Percentiles rank a stretch among this genome's conserved stretches.
Conservation (phyloP, 2,888 invertebrate genomes). For the Callimorpha dominula region DNA sequence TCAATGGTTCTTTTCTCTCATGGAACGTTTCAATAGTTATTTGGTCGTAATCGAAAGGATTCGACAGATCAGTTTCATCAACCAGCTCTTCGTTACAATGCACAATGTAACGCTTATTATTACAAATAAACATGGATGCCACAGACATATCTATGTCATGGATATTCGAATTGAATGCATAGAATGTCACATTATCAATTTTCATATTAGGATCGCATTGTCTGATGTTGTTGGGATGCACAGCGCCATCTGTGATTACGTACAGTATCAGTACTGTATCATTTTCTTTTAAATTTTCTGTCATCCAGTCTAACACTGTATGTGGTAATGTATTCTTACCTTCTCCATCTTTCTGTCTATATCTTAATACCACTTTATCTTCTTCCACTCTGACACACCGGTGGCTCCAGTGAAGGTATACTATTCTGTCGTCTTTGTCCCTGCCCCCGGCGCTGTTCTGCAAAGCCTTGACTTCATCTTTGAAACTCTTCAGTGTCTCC, state of each 20-base stretch:
- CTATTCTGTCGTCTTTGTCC: not conserved
- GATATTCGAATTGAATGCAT: no score
- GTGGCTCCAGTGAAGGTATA: constrained; percentile 12
- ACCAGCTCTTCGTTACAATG: constrained; percentile 30
- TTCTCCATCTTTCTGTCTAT: not conserved
- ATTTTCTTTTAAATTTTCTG: not conserved
- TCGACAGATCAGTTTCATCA: constrained; percentile 10
- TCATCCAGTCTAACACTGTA: not conserved
- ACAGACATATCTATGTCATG: no score
- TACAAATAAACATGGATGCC: no score
- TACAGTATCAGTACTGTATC: constrained; percentile 4
- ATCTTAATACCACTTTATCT: not conserved
- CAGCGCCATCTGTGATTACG: constrained; percentile 4
- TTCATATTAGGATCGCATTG: not conserved
- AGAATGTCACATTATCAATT: no score
- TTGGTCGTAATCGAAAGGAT: constrained; percentile 12
- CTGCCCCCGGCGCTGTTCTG: not conserved
- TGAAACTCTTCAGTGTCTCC: not conserved
- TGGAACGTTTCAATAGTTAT: constrained; percentile 46
- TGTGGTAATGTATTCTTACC: not conserved
- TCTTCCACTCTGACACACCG: not conserved
- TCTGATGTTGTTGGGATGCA: not conserved
- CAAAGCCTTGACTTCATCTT: constrained; percentile 5
- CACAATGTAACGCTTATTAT: constrained; percentile 47
- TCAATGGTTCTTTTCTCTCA: constrained; percentile 51